A percentile compares a stretch with the other conserved stretches of the same genome.
phyloP scores from a whole-genome alignment of 2,888 invertebrate species.

The Acrocera orbiculus region DNA sequence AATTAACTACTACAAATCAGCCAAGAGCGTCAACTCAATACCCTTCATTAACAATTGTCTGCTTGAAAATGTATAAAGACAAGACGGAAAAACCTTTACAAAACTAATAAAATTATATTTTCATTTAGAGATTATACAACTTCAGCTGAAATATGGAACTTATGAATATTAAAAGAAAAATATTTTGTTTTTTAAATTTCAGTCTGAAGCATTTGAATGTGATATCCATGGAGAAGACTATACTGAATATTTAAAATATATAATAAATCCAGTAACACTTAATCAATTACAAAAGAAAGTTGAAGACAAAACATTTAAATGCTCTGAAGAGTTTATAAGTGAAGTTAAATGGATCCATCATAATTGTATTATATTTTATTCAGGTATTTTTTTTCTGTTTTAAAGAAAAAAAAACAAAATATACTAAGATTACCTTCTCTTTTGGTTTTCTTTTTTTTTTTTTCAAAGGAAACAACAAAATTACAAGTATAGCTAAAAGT shows the following conservation, averaged over 20 bases:
- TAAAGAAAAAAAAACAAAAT: background rate
- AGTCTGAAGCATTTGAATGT: constrained; percentile 64
- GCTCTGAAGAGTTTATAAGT: constrained; percentile 73
- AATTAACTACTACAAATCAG: too few relatives aligned
- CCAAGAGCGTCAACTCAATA: too few relatives aligned
- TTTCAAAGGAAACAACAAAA: constrained; percentile 52
- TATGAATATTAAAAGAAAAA: too few relatives aligned
- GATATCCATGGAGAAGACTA: constrained; percentile 54
- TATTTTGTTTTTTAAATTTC: constrained; percentile 14
- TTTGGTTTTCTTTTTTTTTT: constrained; percentile 3
- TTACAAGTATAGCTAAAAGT: constrained; percentile 57
- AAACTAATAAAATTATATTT: too few relatives aligned
- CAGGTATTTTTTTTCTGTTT: constrained; percentile 31
- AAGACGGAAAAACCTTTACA: too few relatives aligned
- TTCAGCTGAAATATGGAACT: too few relatives aligned
- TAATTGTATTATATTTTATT: constrained; percentile 80
- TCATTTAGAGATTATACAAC: too few relatives aligned
- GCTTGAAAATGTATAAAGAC: too few relatives aligned
- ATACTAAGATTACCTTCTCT: background rate
- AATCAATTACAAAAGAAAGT: constrained; percentile 59
- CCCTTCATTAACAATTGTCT: too few relatives aligned
- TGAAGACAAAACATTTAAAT: constrained; percentile 55
- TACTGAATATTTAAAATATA: constrained; percentile 62
- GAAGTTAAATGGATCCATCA: constrained; percentile 90
- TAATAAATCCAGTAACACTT: constrained; percentile 78